Evolutionary conservation across 2,113 vertebrate genomes (phyloP).

Genomic region (Dromaius novaehollandiae): DNA sequence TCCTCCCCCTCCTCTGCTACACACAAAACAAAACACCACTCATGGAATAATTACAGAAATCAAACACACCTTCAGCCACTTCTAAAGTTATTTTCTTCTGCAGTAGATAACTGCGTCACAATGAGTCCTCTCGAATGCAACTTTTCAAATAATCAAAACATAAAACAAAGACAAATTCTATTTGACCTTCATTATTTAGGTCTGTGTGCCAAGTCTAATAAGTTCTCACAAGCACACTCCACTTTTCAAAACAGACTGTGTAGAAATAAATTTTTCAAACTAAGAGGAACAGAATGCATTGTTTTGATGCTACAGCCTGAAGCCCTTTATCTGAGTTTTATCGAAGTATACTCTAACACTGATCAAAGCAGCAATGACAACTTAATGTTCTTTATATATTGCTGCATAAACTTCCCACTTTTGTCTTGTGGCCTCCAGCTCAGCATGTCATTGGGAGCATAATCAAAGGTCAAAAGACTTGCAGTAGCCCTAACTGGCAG

Average conservation of each 20-base stretch:
- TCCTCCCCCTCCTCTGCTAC: background rate
- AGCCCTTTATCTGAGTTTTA: conserved; percentile 63
- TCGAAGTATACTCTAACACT: conserved; percentile 53
- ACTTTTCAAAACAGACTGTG: conserved; percentile 28
- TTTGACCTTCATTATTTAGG: conserved; percentile 63
- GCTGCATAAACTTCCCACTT: conserved; percentile 61
- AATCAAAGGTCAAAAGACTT: conserved; percentile 49
- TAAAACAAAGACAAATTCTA: conserved; percentile 4
- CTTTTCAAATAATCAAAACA: conserved; percentile 29
- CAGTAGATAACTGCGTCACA: background rate
- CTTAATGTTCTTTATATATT: conserved; percentile 51
- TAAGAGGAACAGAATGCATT: conserved; percentile 20
- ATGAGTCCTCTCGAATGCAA: background rate
- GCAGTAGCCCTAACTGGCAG: conserved; percentile 2
- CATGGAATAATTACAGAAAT: background rate
- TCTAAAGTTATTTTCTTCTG: background rate
- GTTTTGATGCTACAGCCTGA: conserved; percentile 65
- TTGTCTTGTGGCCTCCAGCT: conserved; percentile 32
- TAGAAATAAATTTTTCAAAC: conserved; percentile 57
- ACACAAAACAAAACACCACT: background rate
- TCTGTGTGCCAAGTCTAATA: conserved; percentile 53
- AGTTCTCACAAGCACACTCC: conserved; percentile 28
- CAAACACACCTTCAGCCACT: background rate
- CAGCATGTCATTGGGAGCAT: conserved; percentile 42
- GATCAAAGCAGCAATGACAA: conserved; percentile 72